Evolutionary conservation across 2,888 invertebrate genomes (phyloP).

Genomic region (Yponomeuta cagnagella): DNA sequence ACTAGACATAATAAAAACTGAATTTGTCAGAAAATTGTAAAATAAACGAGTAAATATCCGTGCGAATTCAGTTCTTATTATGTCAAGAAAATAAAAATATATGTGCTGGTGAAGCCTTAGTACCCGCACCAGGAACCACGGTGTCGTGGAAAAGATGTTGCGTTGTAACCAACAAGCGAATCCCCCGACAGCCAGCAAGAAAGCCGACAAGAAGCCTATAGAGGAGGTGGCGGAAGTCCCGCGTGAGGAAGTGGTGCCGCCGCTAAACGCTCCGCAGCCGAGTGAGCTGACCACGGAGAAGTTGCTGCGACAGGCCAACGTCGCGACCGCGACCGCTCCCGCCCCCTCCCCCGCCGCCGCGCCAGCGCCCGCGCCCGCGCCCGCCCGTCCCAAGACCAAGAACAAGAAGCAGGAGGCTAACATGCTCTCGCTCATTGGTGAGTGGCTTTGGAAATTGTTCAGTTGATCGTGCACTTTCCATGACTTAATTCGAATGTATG

Average conservation of each 20-base stretch:
- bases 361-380: constrained; percentile 26
- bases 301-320: constrained; percentile 54
- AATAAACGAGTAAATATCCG: too few species aligned
- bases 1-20: too few species aligned
- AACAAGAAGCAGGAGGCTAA: constrained; percentile 63
- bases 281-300: constrained; percentile 65
- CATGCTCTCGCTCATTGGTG: constrained; percentile 60
- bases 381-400: constrained; percentile 33
- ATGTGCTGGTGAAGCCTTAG: too few species aligned
- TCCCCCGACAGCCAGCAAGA: constrained; percentile 44
- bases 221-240: constrained; percentile 35
- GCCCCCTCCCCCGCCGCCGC: constrained; percentile 25
- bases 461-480: too few species aligned
- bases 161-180: not conserved
- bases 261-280: constrained; percentile 58
- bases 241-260: constrained; percentile 54
- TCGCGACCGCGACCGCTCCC: constrained; percentile 24
- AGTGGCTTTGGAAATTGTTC: constrained; percentile 23
- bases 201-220: constrained; percentile 32
- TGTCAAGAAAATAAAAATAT: too few species aligned
- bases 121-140: too few species aligned
- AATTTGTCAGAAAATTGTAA: too few species aligned
- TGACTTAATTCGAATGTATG: too few species aligned
- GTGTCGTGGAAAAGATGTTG: not conserved
- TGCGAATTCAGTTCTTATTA: too few species aligned